Evolutionary conservation across 2,113 vertebrate genomes (phyloP), one percentile per base, ranked within the genome.

Genomic region (Anas platyrhynchos): DNA sequence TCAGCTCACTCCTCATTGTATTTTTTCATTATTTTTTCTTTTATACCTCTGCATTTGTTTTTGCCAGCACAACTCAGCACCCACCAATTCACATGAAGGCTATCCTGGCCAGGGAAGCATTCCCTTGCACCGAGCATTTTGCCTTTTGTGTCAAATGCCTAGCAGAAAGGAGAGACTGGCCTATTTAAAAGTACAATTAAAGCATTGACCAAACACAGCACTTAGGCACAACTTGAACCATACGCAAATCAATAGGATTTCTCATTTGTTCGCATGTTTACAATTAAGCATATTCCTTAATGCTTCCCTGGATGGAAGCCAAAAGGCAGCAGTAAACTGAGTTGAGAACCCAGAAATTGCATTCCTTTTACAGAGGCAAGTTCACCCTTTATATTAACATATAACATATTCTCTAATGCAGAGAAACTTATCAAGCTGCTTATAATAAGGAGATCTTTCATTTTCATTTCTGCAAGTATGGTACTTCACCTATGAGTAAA

Each of bases 231-330:
- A 59, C 31, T 25, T 3, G 7, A 85, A 80, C 54, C 25, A 22
- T 91, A 92, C 89, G 74, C 69, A 76, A 93, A 95, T 94, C 93
- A 92, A 96, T 95, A 92, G 62, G 58, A 79, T 29, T 86, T 65
- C 80, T 94, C 79, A 54, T 92, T 94, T 91, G 54, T 76, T 92
- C 95, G 62, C 80, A 65, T 86, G 83, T 54, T 94, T 93, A 92
- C 88, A 96, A 66, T 92, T 96, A 88, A 94, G 91, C 9, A 3
- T 86, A 87, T 71, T 91, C 86, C 50, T 94, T 96, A 96, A 78
- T 93, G 92, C 83, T 93, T 93, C 62, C 58, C 67, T 94, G 96
- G 91, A 84, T 73, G 21, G 10, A 36, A 88, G 86, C 93, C 96
- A 95, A 82, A 91, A 92, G 36, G 43, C 69, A 85, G 66, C 73